Evolutionary conservation across 2,797 vertebrate genomes (phyloP).

Genomic region (Todus mexicanus): DNA sequence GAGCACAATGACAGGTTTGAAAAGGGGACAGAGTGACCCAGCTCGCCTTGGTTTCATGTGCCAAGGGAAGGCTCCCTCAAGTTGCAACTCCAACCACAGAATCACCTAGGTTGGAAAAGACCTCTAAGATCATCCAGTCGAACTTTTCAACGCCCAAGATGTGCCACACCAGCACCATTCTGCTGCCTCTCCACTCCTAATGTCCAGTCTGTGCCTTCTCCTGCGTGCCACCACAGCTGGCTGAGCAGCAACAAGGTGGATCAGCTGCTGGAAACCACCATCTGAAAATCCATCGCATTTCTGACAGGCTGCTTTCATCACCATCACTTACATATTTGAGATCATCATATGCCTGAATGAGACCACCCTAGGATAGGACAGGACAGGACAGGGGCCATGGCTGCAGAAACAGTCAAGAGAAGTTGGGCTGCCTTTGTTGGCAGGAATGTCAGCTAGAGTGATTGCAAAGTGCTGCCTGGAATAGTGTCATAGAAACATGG

Average conservation of each 20-base stretch:
- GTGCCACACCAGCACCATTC: not conserved
- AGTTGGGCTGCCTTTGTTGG: not conserved
- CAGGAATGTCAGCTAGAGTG: not conserved
- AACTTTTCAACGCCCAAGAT: not conserved
- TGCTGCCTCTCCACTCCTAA: not conserved
- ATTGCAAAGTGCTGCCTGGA: not conserved
- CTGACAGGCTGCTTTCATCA: not conserved
- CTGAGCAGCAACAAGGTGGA: not conserved
- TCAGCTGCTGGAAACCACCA: not conserved
- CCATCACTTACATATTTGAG: fast-evolving
- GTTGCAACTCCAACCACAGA: too few species aligned
- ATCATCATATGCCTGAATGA: not conserved
- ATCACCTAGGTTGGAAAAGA: too few species aligned
- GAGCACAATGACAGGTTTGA: not conserved
- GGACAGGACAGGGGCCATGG: too few species aligned
- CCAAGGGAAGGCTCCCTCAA: not conserved
- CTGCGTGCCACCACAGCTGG: not conserved
- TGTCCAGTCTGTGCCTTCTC: not conserved
- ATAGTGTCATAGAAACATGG: not conserved
- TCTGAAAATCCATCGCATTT: not conserved
- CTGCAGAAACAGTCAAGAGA: not conserved
- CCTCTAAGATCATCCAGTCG: too few species aligned
- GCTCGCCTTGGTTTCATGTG: fast-evolving
- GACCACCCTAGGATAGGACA: too few species aligned
- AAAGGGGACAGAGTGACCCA: not conserved